These are phyloP conservation scores for Mallotus villosus DNA, from an alignment of 2,797 vertebrate genomes.

Conservation along the genomic window DNA sequence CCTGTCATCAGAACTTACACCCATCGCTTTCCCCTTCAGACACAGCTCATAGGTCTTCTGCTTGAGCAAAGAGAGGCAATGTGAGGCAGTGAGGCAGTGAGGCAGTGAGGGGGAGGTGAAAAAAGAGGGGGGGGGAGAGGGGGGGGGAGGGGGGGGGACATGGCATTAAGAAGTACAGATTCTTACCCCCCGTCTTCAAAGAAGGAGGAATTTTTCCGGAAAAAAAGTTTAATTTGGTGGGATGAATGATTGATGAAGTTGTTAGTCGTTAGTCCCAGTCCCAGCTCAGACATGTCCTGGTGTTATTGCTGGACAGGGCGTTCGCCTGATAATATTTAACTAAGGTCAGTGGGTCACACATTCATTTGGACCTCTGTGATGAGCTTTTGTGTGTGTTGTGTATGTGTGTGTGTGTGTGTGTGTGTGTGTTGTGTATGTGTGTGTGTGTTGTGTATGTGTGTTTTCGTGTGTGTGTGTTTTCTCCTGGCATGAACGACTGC, in stretches of 20 bases:
- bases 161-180: slow-evolving; percentile 21
- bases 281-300: slow-evolving; percentile 46
- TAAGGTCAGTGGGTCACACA: slow-evolving; percentile 57
- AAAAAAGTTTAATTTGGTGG: slow-evolving; percentile 51
- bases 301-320: slow-evolving; percentile 59
- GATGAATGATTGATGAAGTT: slow-evolving; percentile 74
- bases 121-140: neutral
- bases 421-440: slow-evolving; percentile 3
- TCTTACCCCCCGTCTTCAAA: slow-evolving; percentile 1
- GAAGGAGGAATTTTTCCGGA: slow-evolving; percentile 37
- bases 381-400: slow-evolving; percentile 2
- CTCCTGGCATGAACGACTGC: slow-evolving; percentile 3
- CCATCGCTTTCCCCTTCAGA: neutral
- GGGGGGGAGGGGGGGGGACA: neutral
- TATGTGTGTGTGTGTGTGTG: slow-evolving; percentile 4
- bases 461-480: slow-evolving; percentile 2
- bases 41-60: slow-evolving; percentile 24
- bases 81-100: slow-evolving; percentile 7
- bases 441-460: slow-evolving; percentile 2
- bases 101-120: neutral
- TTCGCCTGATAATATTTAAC: slow-evolving; percentile 78
- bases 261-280: slow-evolving; percentile 40
- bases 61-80: slow-evolving; percentile 12
- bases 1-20: neutral
- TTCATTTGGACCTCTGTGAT: slow-evolving; percentile 35